Conservation (phyloP, 1,140 invertebrate species). For the Phortica variegata region DNA sequence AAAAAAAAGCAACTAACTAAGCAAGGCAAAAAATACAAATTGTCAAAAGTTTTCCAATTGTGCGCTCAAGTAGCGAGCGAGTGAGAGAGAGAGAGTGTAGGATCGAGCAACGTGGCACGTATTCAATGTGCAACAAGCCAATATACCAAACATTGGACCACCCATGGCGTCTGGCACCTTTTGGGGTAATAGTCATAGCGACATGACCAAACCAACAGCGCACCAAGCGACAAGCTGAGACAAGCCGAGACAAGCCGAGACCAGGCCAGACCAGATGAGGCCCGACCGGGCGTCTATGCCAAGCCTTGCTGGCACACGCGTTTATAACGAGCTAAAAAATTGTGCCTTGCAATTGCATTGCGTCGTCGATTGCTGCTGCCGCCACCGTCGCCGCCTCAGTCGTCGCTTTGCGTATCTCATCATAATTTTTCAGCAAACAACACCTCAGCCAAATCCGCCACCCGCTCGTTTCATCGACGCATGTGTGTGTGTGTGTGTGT, state of each 20-base stretch:
- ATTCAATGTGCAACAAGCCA: too few relatives aligned
- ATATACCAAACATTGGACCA: not conserved
- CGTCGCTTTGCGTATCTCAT: conserved; percentile 21
- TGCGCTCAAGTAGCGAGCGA: conserved; percentile 33
- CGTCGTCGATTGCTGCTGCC: conserved; percentile 4
- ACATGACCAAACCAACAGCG: not conserved
- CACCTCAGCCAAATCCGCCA: conserved; percentile 27
- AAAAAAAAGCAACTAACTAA: not conserved
- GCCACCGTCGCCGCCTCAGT: conserved; percentile 3
- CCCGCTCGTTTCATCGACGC: conserved; percentile 10
- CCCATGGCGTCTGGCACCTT: conserved; percentile 12
- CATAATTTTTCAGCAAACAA: conserved; percentile 51
- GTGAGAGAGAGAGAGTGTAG: too few relatives aligned
- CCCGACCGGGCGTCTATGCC: conserved; percentile 21
- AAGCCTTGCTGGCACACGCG: conserved; percentile 31
- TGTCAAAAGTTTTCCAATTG: conserved; percentile 40
- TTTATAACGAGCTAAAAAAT: conserved; percentile 50
- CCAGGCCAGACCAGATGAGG: conserved; percentile 5
- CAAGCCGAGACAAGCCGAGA: too few relatives aligned
- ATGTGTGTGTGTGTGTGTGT: not conserved
- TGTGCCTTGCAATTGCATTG: conserved; percentile 40
- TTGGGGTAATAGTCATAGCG: conserved; percentile 2
- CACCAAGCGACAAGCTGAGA: too few relatives aligned
- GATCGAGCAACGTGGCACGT: too few relatives aligned
- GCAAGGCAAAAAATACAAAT: conserved; percentile 45